Conservation (phyloP, 2,113 vertebrate species). For the Anoura caudifer region DNA sequence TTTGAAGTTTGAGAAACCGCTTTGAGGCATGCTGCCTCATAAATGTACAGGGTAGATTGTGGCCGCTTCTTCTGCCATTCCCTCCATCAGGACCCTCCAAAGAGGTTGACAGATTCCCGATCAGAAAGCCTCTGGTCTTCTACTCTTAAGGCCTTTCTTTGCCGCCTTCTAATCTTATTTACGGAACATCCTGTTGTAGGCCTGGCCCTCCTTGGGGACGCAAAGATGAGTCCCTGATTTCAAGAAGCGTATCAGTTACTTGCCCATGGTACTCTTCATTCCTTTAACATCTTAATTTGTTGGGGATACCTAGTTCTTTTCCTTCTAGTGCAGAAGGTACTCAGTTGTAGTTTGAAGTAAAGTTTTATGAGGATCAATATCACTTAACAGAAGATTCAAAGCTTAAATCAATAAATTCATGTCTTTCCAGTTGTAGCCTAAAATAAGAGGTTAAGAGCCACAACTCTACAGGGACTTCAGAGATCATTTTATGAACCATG, state of each 20-base stretch:
- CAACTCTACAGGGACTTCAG: neutral
- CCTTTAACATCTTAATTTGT: neutral
- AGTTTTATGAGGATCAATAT: neutral
- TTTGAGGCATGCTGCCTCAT: neutral
- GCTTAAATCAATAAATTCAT: neutral
- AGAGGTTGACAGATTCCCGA: too few relatives aligned
- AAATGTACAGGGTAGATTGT: rapidly evolving
- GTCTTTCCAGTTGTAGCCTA: neutral
- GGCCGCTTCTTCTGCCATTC: neutral
- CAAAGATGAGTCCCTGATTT: too few relatives aligned
- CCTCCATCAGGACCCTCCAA: neutral
- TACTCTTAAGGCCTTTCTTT: neutral
- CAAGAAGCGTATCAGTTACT: neutral
- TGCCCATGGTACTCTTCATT: neutral
- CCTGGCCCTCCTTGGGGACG: neutral
- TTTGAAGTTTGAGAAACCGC: neutral
- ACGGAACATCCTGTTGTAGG: neutral
- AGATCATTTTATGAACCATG: neutral
- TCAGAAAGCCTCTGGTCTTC: neutral
- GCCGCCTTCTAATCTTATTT: too few relatives aligned
- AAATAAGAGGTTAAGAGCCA: neutral
- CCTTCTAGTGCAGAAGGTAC: neutral
- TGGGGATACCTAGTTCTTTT: neutral
- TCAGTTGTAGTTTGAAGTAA: neutral
- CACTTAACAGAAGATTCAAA: neutral